phyloP scores from a whole-genome alignment of 1,140 invertebrate species.

The Dendrolimus punctatus region DNA sequence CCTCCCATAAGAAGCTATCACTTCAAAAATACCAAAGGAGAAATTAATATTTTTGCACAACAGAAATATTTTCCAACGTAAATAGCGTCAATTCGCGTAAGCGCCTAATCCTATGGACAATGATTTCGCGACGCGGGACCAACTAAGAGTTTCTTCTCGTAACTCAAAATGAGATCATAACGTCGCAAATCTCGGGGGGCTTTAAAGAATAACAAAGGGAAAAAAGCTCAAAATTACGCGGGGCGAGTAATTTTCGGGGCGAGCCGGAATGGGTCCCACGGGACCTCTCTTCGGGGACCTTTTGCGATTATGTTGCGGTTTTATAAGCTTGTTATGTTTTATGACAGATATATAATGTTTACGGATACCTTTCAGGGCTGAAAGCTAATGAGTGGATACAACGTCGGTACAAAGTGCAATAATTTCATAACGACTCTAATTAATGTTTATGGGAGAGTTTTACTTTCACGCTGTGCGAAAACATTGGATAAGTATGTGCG shows the following conservation, averaged over 20 bases:
- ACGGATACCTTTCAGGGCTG: slow-evolving; percentile 34
- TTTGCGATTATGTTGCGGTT: slow-evolving; percentile 55
- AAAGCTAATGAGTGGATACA: slow-evolving; percentile 9
- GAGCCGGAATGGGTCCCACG: slow-evolving; percentile 49
- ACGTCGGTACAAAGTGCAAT: slow-evolving; percentile 3
- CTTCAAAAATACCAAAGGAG: too few relatives aligned
- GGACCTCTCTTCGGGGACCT: slow-evolving; percentile 34
- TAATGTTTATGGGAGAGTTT: too few relatives aligned
- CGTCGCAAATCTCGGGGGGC: slow-evolving; percentile 53
- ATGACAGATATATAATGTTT: slow-evolving; percentile 54
- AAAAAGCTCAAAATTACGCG: slow-evolving; percentile 63
- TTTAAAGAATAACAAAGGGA: slow-evolving; percentile 62
- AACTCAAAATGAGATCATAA: slow-evolving; percentile 69
- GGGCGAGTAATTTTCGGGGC: slow-evolving; percentile 62
- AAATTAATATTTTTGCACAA: not conserved
- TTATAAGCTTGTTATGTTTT: slow-evolving; percentile 67
- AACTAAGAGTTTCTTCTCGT: slow-evolving; percentile 60
- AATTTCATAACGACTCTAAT: too few relatives aligned
- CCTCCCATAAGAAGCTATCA: too few relatives aligned
- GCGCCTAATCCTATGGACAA: slow-evolving; percentile 52
- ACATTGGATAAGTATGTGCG: too few relatives aligned
- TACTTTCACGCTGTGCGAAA: too few relatives aligned
- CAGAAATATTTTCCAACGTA: not conserved
- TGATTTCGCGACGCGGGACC: slow-evolving; percentile 40
- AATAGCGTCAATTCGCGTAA: slow-evolving; percentile 27